Evolutionary conservation across 1,140 invertebrate genomes (phyloP).

Genomic region (Apis laboriosa): DNA sequence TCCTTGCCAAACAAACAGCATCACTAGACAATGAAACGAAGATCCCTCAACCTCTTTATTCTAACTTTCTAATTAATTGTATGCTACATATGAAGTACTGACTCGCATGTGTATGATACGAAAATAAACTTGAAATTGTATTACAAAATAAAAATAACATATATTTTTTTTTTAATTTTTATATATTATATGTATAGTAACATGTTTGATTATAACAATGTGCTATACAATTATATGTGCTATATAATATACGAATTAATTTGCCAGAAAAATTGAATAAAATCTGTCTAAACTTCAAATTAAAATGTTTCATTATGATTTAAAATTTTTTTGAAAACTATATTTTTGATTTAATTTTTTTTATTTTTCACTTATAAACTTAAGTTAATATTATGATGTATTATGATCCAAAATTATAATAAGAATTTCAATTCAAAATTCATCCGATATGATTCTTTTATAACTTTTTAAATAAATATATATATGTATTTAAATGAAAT

Average conservation of each 20-base stretch:
- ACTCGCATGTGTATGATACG: too few species aligned
- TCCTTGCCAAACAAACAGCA: conserved; percentile 77
- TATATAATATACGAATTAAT: neutral
- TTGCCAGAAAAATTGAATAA: neutral
- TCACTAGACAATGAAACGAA: conserved; percentile 65
- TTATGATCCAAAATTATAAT: neutral
- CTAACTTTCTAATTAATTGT: neutral
- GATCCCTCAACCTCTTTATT: neutral
- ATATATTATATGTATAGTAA: neutral
- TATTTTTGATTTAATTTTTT: neutral
- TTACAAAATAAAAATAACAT: neutral
- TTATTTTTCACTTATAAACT: too few species aligned
- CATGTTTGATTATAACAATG: neutral
- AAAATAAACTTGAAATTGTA: neutral
- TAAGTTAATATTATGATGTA: neutral
- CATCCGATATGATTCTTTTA: too few species aligned
- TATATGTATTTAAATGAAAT: too few species aligned
- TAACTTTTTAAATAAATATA: too few species aligned
- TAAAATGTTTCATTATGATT: neutral
- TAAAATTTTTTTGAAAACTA: neutral
- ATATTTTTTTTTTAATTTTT: neutral
- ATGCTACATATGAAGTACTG: neutral
- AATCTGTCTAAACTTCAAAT: neutral
- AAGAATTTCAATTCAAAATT: neutral
- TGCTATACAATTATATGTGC: neutral